Conservation (phyloP, 2,888 invertebrate species). For the Lamellibrachia columna region DNA sequence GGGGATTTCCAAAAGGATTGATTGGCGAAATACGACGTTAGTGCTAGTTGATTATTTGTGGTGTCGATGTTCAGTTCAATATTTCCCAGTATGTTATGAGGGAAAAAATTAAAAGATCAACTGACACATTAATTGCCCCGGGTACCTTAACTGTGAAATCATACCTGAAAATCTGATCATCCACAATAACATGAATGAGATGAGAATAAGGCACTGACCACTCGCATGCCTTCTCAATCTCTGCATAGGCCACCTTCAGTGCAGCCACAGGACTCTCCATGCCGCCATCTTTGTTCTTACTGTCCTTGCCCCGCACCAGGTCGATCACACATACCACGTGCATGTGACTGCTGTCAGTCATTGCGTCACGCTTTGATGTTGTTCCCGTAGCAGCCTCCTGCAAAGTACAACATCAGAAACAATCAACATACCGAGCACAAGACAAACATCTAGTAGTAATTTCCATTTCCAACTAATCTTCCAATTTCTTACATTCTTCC, state of each 20-base stretch:
- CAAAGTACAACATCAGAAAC: not conserved
- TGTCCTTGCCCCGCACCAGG: constrained; percentile 30
- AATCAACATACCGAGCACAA: not conserved
- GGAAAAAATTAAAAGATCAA: too few relatives aligned
- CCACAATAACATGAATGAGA: not conserved
- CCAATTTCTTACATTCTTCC: not conserved
- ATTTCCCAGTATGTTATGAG: too few relatives aligned
- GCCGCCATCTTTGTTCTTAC: constrained; percentile 28
- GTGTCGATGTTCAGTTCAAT: too few relatives aligned
- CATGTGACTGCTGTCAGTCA: constrained; percentile 23
- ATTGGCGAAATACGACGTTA: too few relatives aligned
- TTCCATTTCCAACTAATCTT: not conserved
- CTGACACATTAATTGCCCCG: too few relatives aligned
- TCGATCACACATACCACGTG: constrained; percentile 41
- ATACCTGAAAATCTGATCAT: not conserved
- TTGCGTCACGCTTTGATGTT: not conserved
- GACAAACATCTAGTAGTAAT: not conserved
- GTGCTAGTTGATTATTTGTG: too few relatives aligned
- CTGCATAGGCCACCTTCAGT: constrained; percentile 36
- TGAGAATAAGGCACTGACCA: constrained; percentile 27
- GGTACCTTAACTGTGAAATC: too few relatives aligned
- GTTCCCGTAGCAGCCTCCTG: constrained; percentile 13
- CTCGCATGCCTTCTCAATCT: constrained; percentile 38
- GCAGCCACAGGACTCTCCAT: constrained; percentile 32
- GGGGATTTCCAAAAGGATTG: too few relatives aligned